phyloP scores from a whole-genome alignment of 2,113 vertebrate genomes.

The Hystrix brachyura region DNA sequence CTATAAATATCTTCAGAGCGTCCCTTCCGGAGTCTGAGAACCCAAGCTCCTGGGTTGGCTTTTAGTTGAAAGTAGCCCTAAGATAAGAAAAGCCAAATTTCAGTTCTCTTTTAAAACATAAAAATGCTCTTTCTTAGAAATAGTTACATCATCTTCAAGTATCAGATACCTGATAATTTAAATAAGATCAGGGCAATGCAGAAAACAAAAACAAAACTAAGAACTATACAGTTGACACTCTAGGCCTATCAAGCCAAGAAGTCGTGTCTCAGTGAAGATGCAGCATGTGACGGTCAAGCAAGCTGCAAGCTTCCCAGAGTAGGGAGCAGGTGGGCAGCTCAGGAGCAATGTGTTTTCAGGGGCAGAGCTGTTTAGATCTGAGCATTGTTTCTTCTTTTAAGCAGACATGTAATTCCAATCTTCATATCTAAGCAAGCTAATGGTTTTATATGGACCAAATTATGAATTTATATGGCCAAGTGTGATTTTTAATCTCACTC shows the following conservation, averaged over 20 bases:
- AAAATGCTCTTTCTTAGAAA: conserved; percentile 13
- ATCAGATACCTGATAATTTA: conserved; percentile 1
- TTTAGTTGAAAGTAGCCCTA: conserved; percentile 99
- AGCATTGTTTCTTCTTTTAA: neutral
- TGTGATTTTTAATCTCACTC: conserved; percentile 19
- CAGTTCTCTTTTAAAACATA: conserved; percentile 45
- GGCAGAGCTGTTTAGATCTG: neutral
- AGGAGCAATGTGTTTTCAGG: neutral
- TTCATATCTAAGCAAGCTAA: neutral
- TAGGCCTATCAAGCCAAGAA: neutral
- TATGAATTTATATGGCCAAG: neutral
- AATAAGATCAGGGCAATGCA: conserved; percentile 35
- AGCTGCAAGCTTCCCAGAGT: neutral
- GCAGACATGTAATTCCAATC: neutral
- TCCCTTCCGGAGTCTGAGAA: conserved; percentile 95
- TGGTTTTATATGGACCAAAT: neutral
- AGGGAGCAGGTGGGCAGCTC: neutral
- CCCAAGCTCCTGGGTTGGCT: conserved; percentile 98
- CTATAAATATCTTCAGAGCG: conserved; percentile 99
- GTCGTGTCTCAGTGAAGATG: neutral
- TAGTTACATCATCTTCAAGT: neutral
- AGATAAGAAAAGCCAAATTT: conserved; percentile 60
- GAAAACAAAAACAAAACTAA: neutral
- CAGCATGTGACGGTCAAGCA: neutral
- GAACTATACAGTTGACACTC: neutral